Evolutionary conservation across 2,888 invertebrate genomes (phyloP).

Genomic region (Lycia hirtaria): DNA sequence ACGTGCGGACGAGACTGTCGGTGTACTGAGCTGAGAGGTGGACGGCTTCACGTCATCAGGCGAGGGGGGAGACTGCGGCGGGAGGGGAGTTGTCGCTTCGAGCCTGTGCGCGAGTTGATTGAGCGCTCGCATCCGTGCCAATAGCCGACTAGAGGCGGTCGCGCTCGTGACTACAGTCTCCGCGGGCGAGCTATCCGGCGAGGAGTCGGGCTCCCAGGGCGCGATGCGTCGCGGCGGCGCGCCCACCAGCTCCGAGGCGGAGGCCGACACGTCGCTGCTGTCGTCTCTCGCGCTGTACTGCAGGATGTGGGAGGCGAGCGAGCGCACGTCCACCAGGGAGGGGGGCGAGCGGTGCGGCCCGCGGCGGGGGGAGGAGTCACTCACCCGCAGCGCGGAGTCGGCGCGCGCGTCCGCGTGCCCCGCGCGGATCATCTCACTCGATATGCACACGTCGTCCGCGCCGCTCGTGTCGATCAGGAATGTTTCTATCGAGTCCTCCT

Average conservation of each 20-base stretch:
- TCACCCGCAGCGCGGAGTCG: slow-evolving; percentile 62
- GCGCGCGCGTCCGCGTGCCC: slow-evolving; percentile 74
- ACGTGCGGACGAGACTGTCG: too few species aligned
- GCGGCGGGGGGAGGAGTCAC: slow-evolving; percentile 47
- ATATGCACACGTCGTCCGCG: slow-evolving; percentile 77
- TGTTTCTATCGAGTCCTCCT: slow-evolving; percentile 66
- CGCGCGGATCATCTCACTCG: slow-evolving; percentile 74
- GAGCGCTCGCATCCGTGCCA: background rate
- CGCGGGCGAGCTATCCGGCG: slow-evolving; percentile 7
- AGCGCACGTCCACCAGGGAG: slow-evolving; percentile 34
- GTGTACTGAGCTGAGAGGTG: too few species aligned
- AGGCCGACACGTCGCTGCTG: too few species aligned
- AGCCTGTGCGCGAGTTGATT: background rate
- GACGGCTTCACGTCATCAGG: too few species aligned
- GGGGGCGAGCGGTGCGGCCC: slow-evolving; percentile 34
- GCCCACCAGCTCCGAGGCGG: slow-evolving; percentile 45
- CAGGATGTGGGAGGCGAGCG: slow-evolving; percentile 26
- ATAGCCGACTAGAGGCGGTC: background rate
- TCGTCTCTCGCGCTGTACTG: too few species aligned
- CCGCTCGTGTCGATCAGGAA: slow-evolving; percentile 81
- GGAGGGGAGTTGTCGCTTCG: background rate
- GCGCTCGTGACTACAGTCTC: background rate
- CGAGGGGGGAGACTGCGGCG: background rate
- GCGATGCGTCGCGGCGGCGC: slow-evolving; percentile 51
- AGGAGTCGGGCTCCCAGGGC: slow-evolving; percentile 53